Conservation (phyloP, 2,113 vertebrate genomes). For the Opisthocomus hoazin region DNA sequence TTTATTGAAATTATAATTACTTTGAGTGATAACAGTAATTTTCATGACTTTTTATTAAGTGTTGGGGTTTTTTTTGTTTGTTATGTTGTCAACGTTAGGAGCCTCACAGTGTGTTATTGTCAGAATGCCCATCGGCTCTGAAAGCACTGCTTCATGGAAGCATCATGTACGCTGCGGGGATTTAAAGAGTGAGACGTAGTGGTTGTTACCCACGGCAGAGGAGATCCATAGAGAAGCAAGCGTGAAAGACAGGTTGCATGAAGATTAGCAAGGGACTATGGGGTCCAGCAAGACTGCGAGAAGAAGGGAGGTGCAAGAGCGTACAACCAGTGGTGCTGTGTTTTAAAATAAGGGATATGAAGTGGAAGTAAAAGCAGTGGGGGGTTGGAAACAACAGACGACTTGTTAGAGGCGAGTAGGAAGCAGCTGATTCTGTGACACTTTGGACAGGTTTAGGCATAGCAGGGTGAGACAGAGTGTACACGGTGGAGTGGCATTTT, state of each 20-base stretch:
- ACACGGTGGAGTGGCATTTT: neutral
- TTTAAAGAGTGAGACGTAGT: neutral
- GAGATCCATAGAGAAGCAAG: neutral
- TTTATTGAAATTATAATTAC: conserved; percentile 35
- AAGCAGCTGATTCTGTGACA: neutral
- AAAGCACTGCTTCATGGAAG: neutral
- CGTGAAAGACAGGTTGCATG: neutral
- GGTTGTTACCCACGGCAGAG: neutral
- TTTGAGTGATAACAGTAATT: conserved; percentile 24
- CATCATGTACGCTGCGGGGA: rapidly evolving
- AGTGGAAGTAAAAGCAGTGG: neutral
- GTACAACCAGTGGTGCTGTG: neutral
- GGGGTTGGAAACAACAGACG: neutral
- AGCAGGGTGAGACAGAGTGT: neutral
- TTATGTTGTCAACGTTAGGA: neutral
- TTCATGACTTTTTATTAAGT: neutral
- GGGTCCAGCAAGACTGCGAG: neutral
- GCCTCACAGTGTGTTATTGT: neutral
- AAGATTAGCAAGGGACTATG: neutral
- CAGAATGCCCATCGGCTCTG: neutral
- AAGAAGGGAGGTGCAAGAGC: neutral
- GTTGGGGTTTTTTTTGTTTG: neutral
- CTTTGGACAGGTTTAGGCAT: neutral
- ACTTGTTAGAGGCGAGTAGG: neutral
- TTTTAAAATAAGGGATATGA: neutral